Base-by-base conservation (phyloP, 1,140 invertebrate genomes). In the Zaprionus inermis region DNA sequence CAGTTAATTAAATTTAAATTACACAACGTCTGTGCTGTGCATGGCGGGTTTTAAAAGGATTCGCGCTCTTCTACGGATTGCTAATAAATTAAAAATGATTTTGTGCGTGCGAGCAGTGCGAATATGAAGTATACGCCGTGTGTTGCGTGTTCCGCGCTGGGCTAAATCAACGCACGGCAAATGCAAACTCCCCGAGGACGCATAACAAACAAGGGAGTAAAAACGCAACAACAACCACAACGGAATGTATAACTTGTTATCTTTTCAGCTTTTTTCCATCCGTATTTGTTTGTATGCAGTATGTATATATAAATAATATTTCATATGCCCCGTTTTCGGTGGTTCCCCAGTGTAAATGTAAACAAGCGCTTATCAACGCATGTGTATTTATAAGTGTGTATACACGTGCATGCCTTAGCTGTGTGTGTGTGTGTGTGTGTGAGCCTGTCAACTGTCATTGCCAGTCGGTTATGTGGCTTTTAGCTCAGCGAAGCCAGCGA, bases 391-490 rank as follows among this genome's bases (percentile, higher is more conserved):
- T 58, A 32, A 30, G 41, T 58, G 59, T 34, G 24, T 20, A 56
- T 34, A 36, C 30, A 41, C 36, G 36, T 34, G 20, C 14, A 20
- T 56, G 38, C n/a, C n/a, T n/a, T n/a, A n/a, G n/a, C n/a, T 58
- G 44, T 66, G 55, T 36, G 36, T 30, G 51, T 55, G 24, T 52
- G 59, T 34, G 59, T 64, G 34, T 71, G 61, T 54, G 34, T 61
- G 46, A 57, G 59, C 20, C 76, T 86, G 83, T 86, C 83, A 88
- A 86, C 79, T 86, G 83, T 83, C 83, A 86, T 74, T 86, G 83
- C 69, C 83, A 86, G 83, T 86, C 74, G 83, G 79, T 83, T 83
- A 74, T 86, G 79, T 79, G 79, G 79, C 83, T 86, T 79, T 79
- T 73, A 70, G 75, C 67, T 89, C 83, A 82, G 79, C 64, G 44